These are phyloP conservation scores for Cancer borealis DNA, from an alignment of 2,888 invertebrate species.

Conservation along the genomic window DNA sequence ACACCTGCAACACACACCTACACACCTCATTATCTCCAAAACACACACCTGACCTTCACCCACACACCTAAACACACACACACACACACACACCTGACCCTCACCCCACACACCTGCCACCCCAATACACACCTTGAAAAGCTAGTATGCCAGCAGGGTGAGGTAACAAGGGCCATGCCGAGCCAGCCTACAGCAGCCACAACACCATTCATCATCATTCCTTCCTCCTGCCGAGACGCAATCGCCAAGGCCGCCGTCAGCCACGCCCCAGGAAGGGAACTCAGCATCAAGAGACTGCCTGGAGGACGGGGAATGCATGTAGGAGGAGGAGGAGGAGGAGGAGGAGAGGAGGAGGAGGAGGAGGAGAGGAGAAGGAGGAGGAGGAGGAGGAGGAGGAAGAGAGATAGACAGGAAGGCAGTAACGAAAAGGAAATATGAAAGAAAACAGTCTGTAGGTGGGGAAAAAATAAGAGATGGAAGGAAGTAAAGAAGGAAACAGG, in stretches of 20 bases:
- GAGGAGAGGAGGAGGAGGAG: too few relatives aligned
- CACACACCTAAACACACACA: neutral
- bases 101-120: neutral
- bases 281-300: conserved; percentile 53
- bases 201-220: conserved; percentile 37
- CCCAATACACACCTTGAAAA: conserved; percentile 36
- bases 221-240: conserved; percentile 34
- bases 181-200: conserved; percentile 44
- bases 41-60: neutral
- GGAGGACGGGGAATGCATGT: neutral
- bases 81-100: neutral
- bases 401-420: too few relatives aligned
- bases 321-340: too few relatives aligned
- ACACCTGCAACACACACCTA: neutral
- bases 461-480: too few relatives aligned
- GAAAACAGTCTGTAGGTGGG: too few relatives aligned
- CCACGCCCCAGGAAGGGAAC: conserved; percentile 63
- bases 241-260: neutral
- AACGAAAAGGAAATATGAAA: too few relatives aligned
- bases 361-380: too few relatives aligned
- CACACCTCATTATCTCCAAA: too few relatives aligned
- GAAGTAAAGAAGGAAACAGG: too few relatives aligned
- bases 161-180: conserved; percentile 47
- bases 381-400: too few relatives aligned
- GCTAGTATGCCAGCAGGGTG: neutral